phyloP scores from a whole-genome alignment of 2,888 invertebrate species.

The Orchestes rusci region DNA sequence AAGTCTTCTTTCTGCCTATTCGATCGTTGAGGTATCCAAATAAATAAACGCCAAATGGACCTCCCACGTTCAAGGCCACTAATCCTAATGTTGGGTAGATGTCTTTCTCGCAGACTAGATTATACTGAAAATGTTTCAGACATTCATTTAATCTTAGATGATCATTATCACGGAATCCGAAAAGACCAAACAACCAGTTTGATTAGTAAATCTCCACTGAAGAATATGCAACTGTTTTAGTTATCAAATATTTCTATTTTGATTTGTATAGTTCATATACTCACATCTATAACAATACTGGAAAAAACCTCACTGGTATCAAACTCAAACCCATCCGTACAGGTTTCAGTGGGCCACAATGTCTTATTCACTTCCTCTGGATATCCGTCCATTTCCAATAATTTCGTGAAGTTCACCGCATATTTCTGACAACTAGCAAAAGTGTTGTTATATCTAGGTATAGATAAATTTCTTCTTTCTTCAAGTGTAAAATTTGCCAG shows the following conservation, averaged over 20 bases:
- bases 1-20: slow-evolving; percentile 76
- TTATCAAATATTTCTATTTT: no score
- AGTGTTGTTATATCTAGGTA: slow-evolving; percentile 52
- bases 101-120: slow-evolving; percentile 79
- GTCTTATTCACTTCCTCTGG: slow-evolving; percentile 3
- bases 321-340: slow-evolving; percentile 75
- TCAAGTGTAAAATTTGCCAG: slow-evolving; percentile 52
- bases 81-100: slow-evolving; percentile 84
- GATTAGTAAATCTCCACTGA: no score
- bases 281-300: slow-evolving; percentile 79
- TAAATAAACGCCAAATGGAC: slow-evolving; percentile 82
- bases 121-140: slow-evolving; percentile 66
- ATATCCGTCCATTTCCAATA: slow-evolving; percentile 38
- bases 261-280: slow-evolving; percentile 35
- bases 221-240: no score
- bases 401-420: slow-evolving; percentile 62
- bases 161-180: no score
- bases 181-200: background rate
- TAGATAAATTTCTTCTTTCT: slow-evolving; percentile 56
- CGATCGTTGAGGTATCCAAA: slow-evolving; percentile 84
- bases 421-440: slow-evolving; percentile 64
- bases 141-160: background rate
- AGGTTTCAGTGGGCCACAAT: slow-evolving; percentile 59
- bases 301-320: slow-evolving; percentile 59
- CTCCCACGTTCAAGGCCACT: slow-evolving; percentile 79